Conservation (phyloP, 1,140 invertebrate genomes). For the Drosophila willistoni region DNA sequence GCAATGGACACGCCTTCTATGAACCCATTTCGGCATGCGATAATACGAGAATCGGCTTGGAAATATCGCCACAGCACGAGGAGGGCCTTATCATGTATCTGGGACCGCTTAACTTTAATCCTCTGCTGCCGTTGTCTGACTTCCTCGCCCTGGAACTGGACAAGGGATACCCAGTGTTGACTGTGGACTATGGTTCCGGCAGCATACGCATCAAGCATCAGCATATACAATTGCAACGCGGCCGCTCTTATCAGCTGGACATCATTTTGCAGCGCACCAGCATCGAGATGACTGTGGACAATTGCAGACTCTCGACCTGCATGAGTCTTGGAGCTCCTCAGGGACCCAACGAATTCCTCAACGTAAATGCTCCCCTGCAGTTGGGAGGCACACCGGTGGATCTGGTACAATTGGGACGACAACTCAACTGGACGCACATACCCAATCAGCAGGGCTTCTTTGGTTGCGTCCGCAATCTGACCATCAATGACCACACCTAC, state of each 20-base stretch:
- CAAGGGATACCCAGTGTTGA: constrained; percentile 92
- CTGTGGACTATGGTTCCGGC: constrained; percentile 95
- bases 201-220: constrained; percentile 89
- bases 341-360: constrained; percentile 90
- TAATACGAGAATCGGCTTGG: constrained; percentile 90
- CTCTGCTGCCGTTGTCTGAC: constrained; percentile 88
- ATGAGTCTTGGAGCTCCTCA: constrained; percentile 88
- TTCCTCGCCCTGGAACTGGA: constrained; percentile 95
- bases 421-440: constrained; percentile 87
- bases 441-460: constrained; percentile 88
- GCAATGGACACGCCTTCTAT: constrained; percentile 95
- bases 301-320: constrained; percentile 89
- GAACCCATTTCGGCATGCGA: constrained; percentile 90
- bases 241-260: constrained; percentile 91
- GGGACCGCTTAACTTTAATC: constrained; percentile 90
- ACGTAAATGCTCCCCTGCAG: constrained; percentile 94
- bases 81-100: constrained; percentile 95
- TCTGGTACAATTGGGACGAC: constrained; percentile 85
- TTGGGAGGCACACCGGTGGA: constrained; percentile 91
- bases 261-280: constrained; percentile 89
- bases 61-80: constrained; percentile 89
- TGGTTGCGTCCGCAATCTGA: constrained; percentile 94
- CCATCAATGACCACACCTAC: constrained; percentile 90
- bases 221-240: constrained; percentile 90
- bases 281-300: constrained; percentile 91